Percentiles rank a stretch among this genome's conserved stretches.
These are phyloP conservation scores for Tachysurus vachellii DNA, from an alignment of 2,113 vertebrate genomes.

Conservation along the genomic window DNA sequence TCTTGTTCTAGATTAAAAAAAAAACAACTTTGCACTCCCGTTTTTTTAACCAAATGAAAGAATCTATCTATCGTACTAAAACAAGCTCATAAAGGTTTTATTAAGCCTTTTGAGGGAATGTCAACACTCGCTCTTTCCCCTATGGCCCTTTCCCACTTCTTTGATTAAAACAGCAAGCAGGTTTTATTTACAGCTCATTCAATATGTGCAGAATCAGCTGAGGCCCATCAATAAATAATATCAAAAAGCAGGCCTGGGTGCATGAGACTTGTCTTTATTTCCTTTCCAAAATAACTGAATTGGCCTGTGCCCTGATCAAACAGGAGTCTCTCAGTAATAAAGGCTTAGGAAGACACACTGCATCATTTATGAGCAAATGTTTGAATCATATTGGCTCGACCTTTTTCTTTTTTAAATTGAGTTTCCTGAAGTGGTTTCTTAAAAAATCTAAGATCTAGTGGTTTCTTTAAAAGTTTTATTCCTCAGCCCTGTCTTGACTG, in stretches of 20 bases:
- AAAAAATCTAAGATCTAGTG: conserved; percentile 26
- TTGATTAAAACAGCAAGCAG: conserved; percentile 63
- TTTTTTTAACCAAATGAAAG: not conserved
- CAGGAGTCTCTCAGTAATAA: conserved; percentile 43
- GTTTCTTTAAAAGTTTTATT: conserved; percentile 27
- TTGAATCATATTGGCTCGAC: conserved; percentile 59
- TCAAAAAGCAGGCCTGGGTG: conserved; percentile 48
- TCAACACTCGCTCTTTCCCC: not conserved
- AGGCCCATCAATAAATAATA: conserved; percentile 73
- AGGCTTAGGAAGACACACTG: conserved; percentile 51
- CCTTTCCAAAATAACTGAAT: conserved; percentile 31
- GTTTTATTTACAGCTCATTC: conserved; percentile 66
- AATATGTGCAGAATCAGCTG: conserved; percentile 73
- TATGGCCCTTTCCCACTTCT: conserved; percentile 28
- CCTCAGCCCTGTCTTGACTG: not conserved
- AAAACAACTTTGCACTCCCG: not conserved
- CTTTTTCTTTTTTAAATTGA: conserved; percentile 40
- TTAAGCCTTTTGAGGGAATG: conserved; percentile 9
- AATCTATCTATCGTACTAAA: not conserved
- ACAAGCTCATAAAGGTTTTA: conserved; percentile 2
- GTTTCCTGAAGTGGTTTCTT: conserved; percentile 40
- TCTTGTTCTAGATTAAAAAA: not conserved
- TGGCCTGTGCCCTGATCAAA: conserved; percentile 50
- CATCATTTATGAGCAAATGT: conserved; percentile 68
- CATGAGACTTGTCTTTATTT: conserved; percentile 32